A percentile compares a stretch with the other conserved stretches of the same genome.
These are phyloP conservation scores for Erethizon dorsatum DNA, from an alignment of 2,797 vertebrate species.

Conservation along the genomic window DNA sequence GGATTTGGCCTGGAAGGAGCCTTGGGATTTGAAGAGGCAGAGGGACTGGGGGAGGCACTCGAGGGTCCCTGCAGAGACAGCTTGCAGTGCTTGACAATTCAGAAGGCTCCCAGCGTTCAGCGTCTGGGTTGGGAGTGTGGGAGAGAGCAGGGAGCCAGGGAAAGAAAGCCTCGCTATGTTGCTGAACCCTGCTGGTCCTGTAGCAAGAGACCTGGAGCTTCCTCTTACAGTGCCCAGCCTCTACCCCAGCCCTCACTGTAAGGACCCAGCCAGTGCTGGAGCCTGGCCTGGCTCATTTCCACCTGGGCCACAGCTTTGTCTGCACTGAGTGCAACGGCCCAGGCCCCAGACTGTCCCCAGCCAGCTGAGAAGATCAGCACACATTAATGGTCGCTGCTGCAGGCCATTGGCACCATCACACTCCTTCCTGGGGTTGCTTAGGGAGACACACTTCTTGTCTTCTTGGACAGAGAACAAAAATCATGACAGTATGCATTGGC, in stretches of 20 bases:
- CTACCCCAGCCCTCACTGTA: not conserved
- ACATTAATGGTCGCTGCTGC: not conserved
- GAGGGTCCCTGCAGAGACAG: not conserved
- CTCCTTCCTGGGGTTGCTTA: not conserved
- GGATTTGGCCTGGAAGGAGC: slow-evolving; percentile 56
- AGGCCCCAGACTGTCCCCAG: slow-evolving; percentile 67
- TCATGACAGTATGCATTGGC: not conserved
- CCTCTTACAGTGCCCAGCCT: slow-evolving; percentile 23
- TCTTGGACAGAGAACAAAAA: not conserved
- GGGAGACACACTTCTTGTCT: not conserved
- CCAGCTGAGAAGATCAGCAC: not conserved
- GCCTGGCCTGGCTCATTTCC: slow-evolving; percentile 15
- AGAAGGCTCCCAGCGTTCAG: not conserved
- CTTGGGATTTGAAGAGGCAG: not conserved
- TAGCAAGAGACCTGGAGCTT: slow-evolving; percentile 52
- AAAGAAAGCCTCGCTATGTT: not conserved
- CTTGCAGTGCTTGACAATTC: not conserved
- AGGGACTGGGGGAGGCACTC: not conserved
- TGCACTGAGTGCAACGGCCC: slow-evolving; percentile 47
- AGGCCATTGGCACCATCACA: not conserved
- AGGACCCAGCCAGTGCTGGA: slow-evolving; percentile 68
- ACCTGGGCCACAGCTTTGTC: slow-evolving; percentile 67
- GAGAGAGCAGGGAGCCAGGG: not conserved
- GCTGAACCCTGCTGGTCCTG: not conserved
- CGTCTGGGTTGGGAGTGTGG: not conserved